These are phyloP conservation scores for Liasis olivaceus DNA, from an alignment of 2,797 vertebrate species.

Conservation along the genomic window DNA sequence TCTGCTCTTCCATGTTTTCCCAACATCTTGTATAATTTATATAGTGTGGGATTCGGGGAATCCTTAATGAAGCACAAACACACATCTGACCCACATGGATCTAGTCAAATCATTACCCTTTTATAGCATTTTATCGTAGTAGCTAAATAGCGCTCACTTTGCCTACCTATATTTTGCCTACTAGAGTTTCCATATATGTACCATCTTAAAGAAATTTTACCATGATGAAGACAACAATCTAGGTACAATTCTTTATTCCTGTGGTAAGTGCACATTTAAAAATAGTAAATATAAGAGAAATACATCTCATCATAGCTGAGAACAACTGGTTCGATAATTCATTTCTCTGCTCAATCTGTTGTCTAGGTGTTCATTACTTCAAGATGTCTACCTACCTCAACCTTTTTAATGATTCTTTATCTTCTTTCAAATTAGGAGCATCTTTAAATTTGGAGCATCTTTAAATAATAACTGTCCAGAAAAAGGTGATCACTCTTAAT, in stretches of 20 bases:
- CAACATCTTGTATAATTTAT: background rate
- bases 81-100: background rate
- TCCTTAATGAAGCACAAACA: background rate
- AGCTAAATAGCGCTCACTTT: background rate
- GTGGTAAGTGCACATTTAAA: background rate
- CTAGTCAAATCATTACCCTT: background rate
- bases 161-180: background rate
- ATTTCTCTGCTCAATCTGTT: background rate
- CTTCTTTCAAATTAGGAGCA: background rate
- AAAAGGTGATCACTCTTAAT: background rate
- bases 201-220: background rate
- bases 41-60: background rate
- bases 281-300: background rate
- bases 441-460: background rate
- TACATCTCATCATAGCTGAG: background rate
- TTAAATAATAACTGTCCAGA: background rate
- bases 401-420: background rate
- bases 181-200: background rate
- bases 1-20: too few species aligned
- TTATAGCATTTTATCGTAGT: background rate
- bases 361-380: background rate
- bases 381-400: background rate
- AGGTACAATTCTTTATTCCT: background rate
- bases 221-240: background rate
- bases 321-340: background rate